Percentiles rank a stretch among this genome's conserved stretches.
These are phyloP conservation scores for Halisarca cf. caerulea DNA, from an alignment of 37 sponge, comb jelly and placozoan genomes.

Conservation along the genomic window DNA sequence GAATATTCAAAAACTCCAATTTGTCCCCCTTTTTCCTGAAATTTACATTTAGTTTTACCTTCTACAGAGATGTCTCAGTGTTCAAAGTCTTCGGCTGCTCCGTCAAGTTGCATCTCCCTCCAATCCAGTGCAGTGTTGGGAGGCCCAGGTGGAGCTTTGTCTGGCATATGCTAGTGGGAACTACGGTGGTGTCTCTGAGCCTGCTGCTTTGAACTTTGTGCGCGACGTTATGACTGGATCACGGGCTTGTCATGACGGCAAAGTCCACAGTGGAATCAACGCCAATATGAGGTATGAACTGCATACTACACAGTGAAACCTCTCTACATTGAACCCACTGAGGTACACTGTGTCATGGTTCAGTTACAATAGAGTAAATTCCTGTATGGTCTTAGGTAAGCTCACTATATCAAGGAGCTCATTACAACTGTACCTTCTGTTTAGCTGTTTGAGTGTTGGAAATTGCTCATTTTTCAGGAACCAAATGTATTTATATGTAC, in stretches of 20 bases:
- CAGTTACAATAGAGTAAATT: no score
- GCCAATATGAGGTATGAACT: slow-evolving; percentile 54
- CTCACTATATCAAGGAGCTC: no score
- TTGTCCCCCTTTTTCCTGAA: not conserved
- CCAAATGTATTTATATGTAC: no score
- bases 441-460: no score
- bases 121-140: slow-evolving; percentile 14
- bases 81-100: slow-evolving; percentile 38
- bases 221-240: slow-evolving; percentile 32
- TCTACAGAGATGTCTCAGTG: not conserved
- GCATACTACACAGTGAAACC: no score
- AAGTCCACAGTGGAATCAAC: slow-evolving; percentile 36
- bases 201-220: slow-evolving; percentile 41
- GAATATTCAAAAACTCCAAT: no score
- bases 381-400: no score
- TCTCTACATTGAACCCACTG: no score
- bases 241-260: slow-evolving; percentile 8
- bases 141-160: slow-evolving; percentile 67
- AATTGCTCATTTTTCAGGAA: no score
- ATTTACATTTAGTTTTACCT: not conserved
- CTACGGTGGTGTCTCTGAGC: slow-evolving; percentile 52
- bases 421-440: no score
- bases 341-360: no score
- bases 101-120: slow-evolving; percentile 20
- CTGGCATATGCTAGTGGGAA: slow-evolving; percentile 49